These are phyloP conservation scores for Idaea dimidiata DNA, from an alignment of 2,888 invertebrate genomes.

Conservation along the genomic window DNA sequence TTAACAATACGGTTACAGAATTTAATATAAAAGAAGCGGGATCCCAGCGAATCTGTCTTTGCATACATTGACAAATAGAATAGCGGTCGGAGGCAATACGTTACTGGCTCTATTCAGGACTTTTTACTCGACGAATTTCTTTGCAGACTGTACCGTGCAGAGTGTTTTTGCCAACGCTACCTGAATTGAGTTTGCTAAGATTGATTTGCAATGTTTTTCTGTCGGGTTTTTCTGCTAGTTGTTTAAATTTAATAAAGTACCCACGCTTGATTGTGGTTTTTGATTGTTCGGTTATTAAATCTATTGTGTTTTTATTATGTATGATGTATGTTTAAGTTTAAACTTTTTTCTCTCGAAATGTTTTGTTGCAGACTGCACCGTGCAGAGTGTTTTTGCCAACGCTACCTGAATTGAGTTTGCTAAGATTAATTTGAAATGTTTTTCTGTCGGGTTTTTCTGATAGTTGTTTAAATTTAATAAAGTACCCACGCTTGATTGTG, in stretches of 20 bases:
- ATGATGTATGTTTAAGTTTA: too few relatives aligned
- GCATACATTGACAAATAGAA: slow-evolving; percentile 40
- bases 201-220: slow-evolving; percentile 34
- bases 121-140: slow-evolving; percentile 35
- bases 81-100: slow-evolving; percentile 25
- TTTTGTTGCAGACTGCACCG: slow-evolving; percentile 26
- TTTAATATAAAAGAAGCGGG: slow-evolving; percentile 25
- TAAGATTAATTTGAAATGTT: slow-evolving; percentile 35
- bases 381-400: slow-evolving; percentile 34
- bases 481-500: too few relatives aligned
- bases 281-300: background rate
- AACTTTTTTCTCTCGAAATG: slow-evolving; percentile 33
- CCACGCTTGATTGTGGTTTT: too few relatives aligned
- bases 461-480: slow-evolving; percentile 6
- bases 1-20: slow-evolving; percentile 12
- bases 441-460: slow-evolving; percentile 19
- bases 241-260: background rate
- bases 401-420: slow-evolving; percentile 34
- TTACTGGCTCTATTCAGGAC: slow-evolving; percentile 32
- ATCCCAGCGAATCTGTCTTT: slow-evolving; percentile 24
- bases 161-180: slow-evolving; percentile 38
- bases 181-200: slow-evolving; percentile 34
- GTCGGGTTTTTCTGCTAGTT: slow-evolving; percentile 13
- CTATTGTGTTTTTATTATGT: slow-evolving; percentile 9
- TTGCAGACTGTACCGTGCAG: slow-evolving; percentile 21